These are phyloP conservation scores for Hypocryptadius cinnamomeus DNA, from an alignment of 2,113 vertebrate species.

Conservation along the genomic window DNA sequence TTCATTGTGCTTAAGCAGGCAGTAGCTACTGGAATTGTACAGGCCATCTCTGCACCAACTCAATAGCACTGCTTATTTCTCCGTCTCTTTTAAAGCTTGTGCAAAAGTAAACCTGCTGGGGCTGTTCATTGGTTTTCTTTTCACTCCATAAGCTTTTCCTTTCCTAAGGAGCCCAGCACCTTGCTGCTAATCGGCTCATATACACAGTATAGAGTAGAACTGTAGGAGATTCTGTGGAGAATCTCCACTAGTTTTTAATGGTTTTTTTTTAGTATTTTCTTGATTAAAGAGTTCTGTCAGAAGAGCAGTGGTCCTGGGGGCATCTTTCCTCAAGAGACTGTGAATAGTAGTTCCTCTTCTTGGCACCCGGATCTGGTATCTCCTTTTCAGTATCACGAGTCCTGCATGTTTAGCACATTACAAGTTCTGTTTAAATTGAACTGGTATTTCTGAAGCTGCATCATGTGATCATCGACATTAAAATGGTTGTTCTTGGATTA, in stretches of 20 bases:
- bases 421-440: constrained; percentile 24
- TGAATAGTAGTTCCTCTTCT: background rate
- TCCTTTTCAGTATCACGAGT: background rate
- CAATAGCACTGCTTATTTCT: constrained; percentile 25
- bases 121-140: constrained; percentile 13
- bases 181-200: background rate
- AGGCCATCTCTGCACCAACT: background rate
- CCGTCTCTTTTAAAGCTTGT: constrained; percentile 4
- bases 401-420: background rate
- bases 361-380: background rate
- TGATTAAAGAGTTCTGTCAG: background rate
- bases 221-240: background rate
- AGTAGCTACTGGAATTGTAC: constrained; percentile 23
- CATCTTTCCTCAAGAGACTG: background rate
- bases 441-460: background rate
- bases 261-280: background rate
- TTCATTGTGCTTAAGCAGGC: constrained; percentile 31
- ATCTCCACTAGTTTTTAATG: background rate
- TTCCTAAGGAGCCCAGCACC: constrained; percentile 6
- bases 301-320: background rate
- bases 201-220: background rate
- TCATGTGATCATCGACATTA: constrained; percentile 10
- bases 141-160: background rate
- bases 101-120: constrained; percentile 29
- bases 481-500: constrained; percentile 47